Evolutionary conservation across 2,888 invertebrate genomes (phyloP).

Genomic region (Chymomyza amoena): DNA sequence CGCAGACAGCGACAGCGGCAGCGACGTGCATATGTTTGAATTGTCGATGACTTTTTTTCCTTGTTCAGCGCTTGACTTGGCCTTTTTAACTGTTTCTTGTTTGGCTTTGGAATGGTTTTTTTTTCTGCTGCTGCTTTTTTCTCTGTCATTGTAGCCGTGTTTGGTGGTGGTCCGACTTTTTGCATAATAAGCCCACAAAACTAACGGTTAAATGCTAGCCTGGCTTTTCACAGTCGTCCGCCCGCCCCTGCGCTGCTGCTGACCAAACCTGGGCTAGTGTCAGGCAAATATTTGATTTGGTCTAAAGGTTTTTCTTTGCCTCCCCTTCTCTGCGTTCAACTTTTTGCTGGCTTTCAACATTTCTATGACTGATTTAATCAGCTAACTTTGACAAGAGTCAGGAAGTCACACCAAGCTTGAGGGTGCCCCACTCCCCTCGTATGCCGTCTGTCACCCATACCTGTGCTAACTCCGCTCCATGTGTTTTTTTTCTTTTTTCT

Average conservation of each 20-base stretch:
- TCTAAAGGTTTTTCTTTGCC: conserved; percentile 58
- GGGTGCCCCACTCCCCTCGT: not conserved
- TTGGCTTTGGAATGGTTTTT: conserved; percentile 32
- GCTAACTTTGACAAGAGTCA: conserved; percentile 72
- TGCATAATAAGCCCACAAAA: conserved; percentile 75
- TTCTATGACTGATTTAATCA: conserved; percentile 76
- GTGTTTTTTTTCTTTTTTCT: too few relatives aligned
- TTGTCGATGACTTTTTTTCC: conserved; percentile 70
- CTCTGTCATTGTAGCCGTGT: conserved; percentile 36
- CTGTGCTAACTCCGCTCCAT: not conserved
- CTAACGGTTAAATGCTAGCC: conserved; percentile 70
- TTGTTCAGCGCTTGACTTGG: conserved; percentile 40
- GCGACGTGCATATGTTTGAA: conserved; percentile 67
- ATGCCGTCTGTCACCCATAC: not conserved
- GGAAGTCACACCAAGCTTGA: conserved; percentile 58
- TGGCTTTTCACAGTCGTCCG: not conserved
- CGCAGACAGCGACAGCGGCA: not conserved
- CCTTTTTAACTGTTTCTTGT: conserved; percentile 70
- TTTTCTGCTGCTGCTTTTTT: conserved; percentile 42
- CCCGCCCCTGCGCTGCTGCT: not conserved
- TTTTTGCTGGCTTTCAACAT: conserved; percentile 51
- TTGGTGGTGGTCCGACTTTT: conserved; percentile 61
- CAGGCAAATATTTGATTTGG: conserved; percentile 71
- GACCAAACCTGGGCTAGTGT: conserved; percentile 31
- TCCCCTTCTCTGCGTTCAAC: not conserved